Percentiles rank a stretch among this genome's conserved stretches.
These are phyloP conservation scores for Lineus longissimus DNA, from an alignment of 1,140 invertebrate genomes.

Conservation along the genomic window DNA sequence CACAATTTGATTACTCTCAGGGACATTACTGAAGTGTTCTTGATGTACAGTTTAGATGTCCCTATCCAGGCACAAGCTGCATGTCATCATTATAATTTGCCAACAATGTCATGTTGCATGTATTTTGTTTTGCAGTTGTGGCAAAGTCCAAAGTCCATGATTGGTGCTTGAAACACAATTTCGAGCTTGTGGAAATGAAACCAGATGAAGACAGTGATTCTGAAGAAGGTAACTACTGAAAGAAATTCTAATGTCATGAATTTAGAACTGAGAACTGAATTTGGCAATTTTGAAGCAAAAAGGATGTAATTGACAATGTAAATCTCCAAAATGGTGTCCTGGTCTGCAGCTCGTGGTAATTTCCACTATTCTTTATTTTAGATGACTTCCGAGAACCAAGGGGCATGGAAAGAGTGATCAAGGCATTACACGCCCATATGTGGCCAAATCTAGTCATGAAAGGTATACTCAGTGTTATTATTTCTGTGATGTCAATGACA, in stretches of 20 bases:
- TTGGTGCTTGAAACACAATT: constrained; percentile 66
- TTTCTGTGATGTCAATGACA: too few relatives aligned
- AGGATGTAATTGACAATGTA: too few relatives aligned
- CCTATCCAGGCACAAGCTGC: too few relatives aligned
- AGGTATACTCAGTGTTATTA: constrained; percentile 48
- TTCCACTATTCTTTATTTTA: constrained; percentile 19
- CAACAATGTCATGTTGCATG: too few relatives aligned
- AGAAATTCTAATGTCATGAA: constrained; percentile 27
- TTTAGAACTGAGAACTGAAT: not conserved
- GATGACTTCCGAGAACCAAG: constrained; percentile 65
- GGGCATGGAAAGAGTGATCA: constrained; percentile 69
- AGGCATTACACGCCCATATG: constrained; percentile 71
- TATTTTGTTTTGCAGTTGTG: constrained; percentile 36
- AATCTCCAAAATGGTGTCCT: too few relatives aligned
- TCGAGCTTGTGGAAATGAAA: constrained; percentile 72
- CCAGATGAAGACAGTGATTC: constrained; percentile 55
- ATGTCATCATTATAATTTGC: too few relatives aligned
- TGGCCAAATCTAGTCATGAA: constrained; percentile 74
- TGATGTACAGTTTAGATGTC: too few relatives aligned
- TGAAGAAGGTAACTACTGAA: constrained; percentile 58
- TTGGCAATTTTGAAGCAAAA: too few relatives aligned
- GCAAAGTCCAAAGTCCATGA: constrained; percentile 52
- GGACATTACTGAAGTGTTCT: too few relatives aligned
- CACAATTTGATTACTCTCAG: too few relatives aligned
- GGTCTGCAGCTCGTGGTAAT: too few relatives aligned